These are phyloP conservation scores for Aegithalos caudatus DNA, from an alignment of 2,113 vertebrate genomes.

Conservation along the genomic window DNA sequence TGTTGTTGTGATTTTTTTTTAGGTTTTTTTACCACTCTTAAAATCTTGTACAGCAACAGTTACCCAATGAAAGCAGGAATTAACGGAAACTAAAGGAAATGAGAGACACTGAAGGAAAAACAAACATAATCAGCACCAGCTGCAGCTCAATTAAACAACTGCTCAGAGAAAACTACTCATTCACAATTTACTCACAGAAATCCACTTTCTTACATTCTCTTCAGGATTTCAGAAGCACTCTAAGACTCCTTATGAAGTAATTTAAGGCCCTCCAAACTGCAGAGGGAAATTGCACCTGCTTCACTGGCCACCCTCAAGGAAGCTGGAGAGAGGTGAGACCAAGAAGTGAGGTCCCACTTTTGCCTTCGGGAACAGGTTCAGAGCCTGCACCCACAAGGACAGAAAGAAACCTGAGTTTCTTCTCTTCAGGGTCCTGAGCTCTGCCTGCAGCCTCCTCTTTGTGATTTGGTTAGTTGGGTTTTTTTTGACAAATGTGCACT, in stretches of 20 bases:
- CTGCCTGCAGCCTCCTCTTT: not conserved
- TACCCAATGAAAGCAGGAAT: constrained; percentile 50
- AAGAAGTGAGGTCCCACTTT: not conserved
- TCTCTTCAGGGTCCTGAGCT: not conserved
- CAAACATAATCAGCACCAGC: constrained; percentile 67
- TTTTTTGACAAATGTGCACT: not conserved
- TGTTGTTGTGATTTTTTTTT: not conserved
- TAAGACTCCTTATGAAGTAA: not conserved
- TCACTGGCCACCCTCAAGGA: not conserved
- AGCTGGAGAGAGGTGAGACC: not conserved
- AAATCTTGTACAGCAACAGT: constrained; percentile 53
- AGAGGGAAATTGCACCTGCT: not conserved
- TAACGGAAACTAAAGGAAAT: constrained; percentile 60
- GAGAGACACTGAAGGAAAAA: constrained; percentile 56
- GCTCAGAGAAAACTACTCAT: constrained; percentile 25
- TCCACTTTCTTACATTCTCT: constrained; percentile 3
- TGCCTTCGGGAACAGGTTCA: not conserved
- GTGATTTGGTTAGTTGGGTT: not conserved
- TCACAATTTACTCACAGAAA: constrained; percentile 26
- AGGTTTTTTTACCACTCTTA: not conserved
- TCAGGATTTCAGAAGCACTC: not conserved
- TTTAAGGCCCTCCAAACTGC: not conserved
- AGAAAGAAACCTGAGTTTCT: not conserved
- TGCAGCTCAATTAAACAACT: constrained; percentile 54
- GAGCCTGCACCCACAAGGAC: not conserved